phyloP scores from a whole-genome alignment of 2,888 invertebrate genomes.

The Habroteleia sp. region DNA sequence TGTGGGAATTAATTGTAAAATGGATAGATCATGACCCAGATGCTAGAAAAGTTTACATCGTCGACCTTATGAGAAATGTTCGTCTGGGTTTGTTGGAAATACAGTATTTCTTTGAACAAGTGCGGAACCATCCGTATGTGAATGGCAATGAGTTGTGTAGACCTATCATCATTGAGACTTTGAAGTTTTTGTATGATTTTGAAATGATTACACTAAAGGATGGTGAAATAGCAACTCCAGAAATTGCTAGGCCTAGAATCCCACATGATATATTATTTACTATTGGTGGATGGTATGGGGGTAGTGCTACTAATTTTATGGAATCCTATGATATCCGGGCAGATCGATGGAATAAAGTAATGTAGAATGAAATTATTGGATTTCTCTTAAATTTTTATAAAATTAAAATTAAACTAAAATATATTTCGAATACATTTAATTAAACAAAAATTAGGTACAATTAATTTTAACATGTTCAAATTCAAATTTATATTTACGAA shows the following conservation, averaged over 20 bases:
- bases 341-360: constrained; percentile 91
- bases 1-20: constrained; percentile 92
- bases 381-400: too few species aligned
- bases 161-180: constrained; percentile 93
- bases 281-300: constrained; percentile 89
- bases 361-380: not conserved
- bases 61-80: constrained; percentile 90
- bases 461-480: too few species aligned
- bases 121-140: constrained; percentile 94
- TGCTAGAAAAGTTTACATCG: constrained; percentile 87
- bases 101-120: constrained; percentile 94
- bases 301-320: constrained; percentile 84
- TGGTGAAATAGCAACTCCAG: constrained; percentile 92
- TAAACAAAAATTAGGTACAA: too few species aligned
- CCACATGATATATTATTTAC: constrained; percentile 95
- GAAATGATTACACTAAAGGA: constrained; percentile 92
- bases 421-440: too few species aligned
- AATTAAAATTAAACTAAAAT: too few species aligned
- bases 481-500: too few species aligned
- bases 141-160: constrained; percentile 90
- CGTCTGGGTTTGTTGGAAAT: constrained; percentile 92
- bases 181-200: constrained; percentile 94
- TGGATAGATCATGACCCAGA: constrained; percentile 93
- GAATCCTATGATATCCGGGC: constrained; percentile 95
- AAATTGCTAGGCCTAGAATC: constrained; percentile 90